Evolutionary conservation across 2,888 invertebrate species (phyloP).

Genomic region (Teleogryllus oceanicus): DNA sequence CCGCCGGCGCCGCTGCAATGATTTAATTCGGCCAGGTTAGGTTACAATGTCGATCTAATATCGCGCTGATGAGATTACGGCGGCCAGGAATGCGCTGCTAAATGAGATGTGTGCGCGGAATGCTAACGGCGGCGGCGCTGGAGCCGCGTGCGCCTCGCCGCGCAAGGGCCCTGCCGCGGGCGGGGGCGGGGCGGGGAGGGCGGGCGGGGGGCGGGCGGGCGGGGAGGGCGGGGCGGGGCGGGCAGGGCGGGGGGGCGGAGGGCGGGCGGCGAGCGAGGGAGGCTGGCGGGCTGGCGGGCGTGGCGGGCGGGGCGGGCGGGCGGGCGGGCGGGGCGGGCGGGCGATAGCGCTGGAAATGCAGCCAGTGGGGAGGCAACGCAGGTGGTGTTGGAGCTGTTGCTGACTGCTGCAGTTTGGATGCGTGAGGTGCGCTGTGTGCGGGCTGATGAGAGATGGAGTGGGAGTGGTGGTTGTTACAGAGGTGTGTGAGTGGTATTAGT

Average conservation of each 20-base stretch:
- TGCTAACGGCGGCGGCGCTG: background rate
- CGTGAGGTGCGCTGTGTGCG: too few species aligned
- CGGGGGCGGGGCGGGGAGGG: background rate
- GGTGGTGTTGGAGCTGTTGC: too few species aligned
- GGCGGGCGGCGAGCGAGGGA: background rate
- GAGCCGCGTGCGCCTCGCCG: background rate
- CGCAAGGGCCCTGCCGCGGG: too few species aligned
- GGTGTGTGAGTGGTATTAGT: too few species aligned
- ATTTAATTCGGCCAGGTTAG: slow-evolving; percentile 18
- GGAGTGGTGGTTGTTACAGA: too few species aligned
- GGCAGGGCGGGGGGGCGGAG: background rate
- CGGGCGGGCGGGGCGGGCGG: background rate
- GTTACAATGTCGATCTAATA: slow-evolving; percentile 18
- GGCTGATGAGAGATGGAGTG: too few species aligned
- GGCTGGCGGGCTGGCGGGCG: background rate
- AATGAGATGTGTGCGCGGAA: slow-evolving; percentile 9
- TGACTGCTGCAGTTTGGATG: too few species aligned
- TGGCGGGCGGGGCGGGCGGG: too few species aligned
- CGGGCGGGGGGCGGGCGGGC: background rate
- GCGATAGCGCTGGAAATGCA: too few species aligned
- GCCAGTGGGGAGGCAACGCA: too few species aligned
- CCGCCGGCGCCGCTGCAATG: background rate
- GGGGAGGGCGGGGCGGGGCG: background rate
- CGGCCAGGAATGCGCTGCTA: slow-evolving; percentile 6
- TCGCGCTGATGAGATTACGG: slow-evolving; percentile 9